Percentiles rank a stretch among this genome's conserved stretches.
Evolutionary conservation across 2,113 vertebrate species (phyloP).

Genomic region (Heterotilapia buettikoferi): DNA sequence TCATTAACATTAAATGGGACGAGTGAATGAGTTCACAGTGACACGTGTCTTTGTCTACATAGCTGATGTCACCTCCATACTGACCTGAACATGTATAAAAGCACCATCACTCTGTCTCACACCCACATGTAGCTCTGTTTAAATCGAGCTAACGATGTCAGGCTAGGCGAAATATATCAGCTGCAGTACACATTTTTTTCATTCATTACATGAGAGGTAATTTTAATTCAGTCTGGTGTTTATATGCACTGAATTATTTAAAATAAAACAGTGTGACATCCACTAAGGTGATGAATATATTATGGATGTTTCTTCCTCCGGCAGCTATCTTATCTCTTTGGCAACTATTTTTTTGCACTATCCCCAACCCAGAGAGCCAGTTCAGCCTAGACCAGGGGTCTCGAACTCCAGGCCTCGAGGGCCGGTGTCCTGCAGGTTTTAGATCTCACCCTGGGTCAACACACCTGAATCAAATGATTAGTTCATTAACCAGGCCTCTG

Average conservation of each 20-base stretch:
- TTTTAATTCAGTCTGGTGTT: background rate
- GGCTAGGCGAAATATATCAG: background rate
- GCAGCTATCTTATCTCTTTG: background rate
- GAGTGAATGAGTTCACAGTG: background rate
- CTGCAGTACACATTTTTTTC: background rate
- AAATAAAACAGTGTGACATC: background rate
- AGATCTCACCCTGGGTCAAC: too few relatives aligned
- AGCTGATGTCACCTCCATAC: background rate
- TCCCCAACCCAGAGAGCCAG: background rate
- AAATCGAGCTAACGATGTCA: background rate
- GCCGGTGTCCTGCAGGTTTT: too few relatives aligned
- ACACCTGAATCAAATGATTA: too few relatives aligned
- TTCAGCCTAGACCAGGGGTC: rapidly evolving
- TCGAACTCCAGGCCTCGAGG: too few relatives aligned
- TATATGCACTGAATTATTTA: background rate
- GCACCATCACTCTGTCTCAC: rapidly evolving
- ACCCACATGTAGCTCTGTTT: background rate
- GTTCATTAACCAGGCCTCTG: too few relatives aligned
- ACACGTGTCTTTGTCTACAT: background rate
- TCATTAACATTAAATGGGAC: background rate
- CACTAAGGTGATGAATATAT: background rate
- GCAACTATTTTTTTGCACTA: rapidly evolving
- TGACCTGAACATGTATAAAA: background rate
- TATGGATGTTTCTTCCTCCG: background rate
- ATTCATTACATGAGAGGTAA: background rate